A percentile compares a stretch with the other conserved stretches of the same genome.
These are phyloP conservation scores for Takifugu bimaculatus DNA, from an alignment of 2,113 vertebrate genomes.

Conservation along the genomic window DNA sequence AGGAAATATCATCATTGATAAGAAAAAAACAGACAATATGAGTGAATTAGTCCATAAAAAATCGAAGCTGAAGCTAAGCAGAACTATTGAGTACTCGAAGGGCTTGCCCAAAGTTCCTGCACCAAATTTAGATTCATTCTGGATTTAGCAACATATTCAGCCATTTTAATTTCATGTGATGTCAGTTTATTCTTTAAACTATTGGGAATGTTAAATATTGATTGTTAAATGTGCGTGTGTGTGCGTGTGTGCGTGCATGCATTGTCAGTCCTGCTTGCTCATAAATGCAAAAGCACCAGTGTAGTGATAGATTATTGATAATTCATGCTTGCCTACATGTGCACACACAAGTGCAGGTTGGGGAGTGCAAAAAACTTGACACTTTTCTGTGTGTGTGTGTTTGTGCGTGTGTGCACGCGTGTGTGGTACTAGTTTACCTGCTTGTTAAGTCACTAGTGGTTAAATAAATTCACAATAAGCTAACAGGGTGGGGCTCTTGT, in stretches of 20 bases:
- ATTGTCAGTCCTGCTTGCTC: constrained; percentile 41
- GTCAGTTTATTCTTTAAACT: too few relatives aligned
- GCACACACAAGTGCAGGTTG: constrained; percentile 49
- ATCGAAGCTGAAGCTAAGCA: too few relatives aligned
- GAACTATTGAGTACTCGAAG: too few relatives aligned
- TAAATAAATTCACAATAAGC: constrained; percentile 73
- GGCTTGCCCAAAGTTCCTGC: too few relatives aligned
- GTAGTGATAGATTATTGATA: constrained; percentile 64
- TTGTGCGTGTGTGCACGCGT: constrained; percentile 31
- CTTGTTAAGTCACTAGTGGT: constrained; percentile 60
- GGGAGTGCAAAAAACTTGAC: constrained; percentile 54
- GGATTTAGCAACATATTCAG: too few relatives aligned
- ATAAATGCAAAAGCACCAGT: constrained; percentile 54
- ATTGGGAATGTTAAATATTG: background rate
- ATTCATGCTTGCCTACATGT: constrained; percentile 63
- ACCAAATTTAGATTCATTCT: too few relatives aligned
- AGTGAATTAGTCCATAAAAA: too few relatives aligned
- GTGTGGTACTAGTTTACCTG: constrained; percentile 45
- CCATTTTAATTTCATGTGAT: too few relatives aligned
- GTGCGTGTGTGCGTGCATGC: constrained; percentile 6
- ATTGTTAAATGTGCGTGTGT: constrained; percentile 31
- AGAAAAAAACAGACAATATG: too few relatives aligned
- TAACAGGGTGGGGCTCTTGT: constrained; percentile 69
- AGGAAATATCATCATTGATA: too few relatives aligned
- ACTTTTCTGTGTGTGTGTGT: constrained; percentile 35